Conservation (phyloP, 2,888 invertebrate species). For the Notodonta ziczac region DNA sequence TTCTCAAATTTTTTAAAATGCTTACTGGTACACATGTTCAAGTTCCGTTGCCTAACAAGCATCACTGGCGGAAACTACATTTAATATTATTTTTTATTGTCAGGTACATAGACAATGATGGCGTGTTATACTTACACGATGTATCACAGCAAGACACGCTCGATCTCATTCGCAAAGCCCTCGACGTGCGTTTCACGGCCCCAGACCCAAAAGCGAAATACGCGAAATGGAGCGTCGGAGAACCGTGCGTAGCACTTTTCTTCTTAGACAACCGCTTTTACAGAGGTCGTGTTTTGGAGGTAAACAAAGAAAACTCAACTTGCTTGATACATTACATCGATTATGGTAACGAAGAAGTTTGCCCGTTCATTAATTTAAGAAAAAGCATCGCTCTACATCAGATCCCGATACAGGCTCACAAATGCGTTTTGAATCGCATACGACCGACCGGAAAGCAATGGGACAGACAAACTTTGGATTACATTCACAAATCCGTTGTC, state of each 20-base stretch:
- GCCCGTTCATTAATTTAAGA: slow-evolving; percentile 83
- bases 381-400: slow-evolving; percentile 86
- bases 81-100: slow-evolving; percentile 19
- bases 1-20: too few relatives aligned
- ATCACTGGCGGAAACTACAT: slow-evolving; percentile 31
- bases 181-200: slow-evolving; percentile 75
- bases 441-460: slow-evolving; percentile 68
- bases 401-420: slow-evolving; percentile 87
- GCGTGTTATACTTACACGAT: slow-evolving; percentile 73
- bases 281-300: slow-evolving; percentile 85
- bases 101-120: slow-evolving; percentile 75
- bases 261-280: slow-evolving; percentile 88
- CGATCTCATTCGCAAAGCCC: slow-evolving; percentile 75
- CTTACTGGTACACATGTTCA: too few relatives aligned
- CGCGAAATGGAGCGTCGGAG: slow-evolving; percentile 85
- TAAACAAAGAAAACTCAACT: slow-evolving; percentile 60
- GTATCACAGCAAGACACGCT: slow-evolving; percentile 66
- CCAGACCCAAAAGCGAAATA: slow-evolving; percentile 74
- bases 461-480: slow-evolving; percentile 83
- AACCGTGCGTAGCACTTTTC: slow-evolving; percentile 88
- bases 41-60: background rate
- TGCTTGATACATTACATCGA: slow-evolving; percentile 90
- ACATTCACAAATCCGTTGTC: slow-evolving; percentile 85
- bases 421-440: slow-evolving; percentile 80
- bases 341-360: slow-evolving; percentile 91